Percentiles rank a stretch among this genome's conserved stretches.
These are phyloP conservation scores for Varecia variegata DNA, from an alignment of 2,797 vertebrate species.

Conservation along the genomic window DNA sequence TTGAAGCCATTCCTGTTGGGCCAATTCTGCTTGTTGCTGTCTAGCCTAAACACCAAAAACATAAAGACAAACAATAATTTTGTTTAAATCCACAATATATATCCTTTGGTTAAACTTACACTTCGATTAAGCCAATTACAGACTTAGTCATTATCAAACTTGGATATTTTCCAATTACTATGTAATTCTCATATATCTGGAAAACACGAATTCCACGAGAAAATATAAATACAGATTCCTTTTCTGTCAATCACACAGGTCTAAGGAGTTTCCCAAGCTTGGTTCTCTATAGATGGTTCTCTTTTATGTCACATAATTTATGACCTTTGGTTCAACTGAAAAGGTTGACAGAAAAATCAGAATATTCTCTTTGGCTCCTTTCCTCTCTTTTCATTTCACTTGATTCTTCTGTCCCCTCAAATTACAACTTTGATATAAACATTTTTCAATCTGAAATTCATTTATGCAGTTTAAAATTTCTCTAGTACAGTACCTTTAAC, in stretches of 20 bases:
- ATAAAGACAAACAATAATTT: constrained; percentile 65
- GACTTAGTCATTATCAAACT: neutral
- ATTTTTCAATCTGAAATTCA: constrained; percentile 22
- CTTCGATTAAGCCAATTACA: neutral
- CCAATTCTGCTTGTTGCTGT: constrained; percentile 98
- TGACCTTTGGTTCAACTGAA: constrained; percentile 12
- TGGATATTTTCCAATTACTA: constrained; percentile 16
- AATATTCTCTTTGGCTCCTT: constrained; percentile 5
- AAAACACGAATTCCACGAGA: constrained; percentile 15
- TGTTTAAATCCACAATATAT: constrained; percentile 25
- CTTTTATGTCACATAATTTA: neutral
- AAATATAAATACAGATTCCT: neutral
- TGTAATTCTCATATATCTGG: neutral
- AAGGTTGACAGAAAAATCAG: neutral
- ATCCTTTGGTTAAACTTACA: neutral
- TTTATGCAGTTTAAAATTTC: constrained; percentile 26
- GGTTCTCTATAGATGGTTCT: neutral
- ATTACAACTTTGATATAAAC: neutral
- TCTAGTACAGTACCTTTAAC: neutral
- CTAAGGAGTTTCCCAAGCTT: neutral
- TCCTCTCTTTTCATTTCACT: constrained; percentile 26
- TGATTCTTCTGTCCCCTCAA: constrained; percentile 34
- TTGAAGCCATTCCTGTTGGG: constrained; percentile 99
- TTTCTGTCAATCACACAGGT: neutral
- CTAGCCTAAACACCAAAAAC: constrained; percentile 89